A percentile compares a stretch with the other conserved stretches of the same genome.
Conservation (phyloP, 1,140 invertebrate species). For the Drosophila serrata region DNA sequence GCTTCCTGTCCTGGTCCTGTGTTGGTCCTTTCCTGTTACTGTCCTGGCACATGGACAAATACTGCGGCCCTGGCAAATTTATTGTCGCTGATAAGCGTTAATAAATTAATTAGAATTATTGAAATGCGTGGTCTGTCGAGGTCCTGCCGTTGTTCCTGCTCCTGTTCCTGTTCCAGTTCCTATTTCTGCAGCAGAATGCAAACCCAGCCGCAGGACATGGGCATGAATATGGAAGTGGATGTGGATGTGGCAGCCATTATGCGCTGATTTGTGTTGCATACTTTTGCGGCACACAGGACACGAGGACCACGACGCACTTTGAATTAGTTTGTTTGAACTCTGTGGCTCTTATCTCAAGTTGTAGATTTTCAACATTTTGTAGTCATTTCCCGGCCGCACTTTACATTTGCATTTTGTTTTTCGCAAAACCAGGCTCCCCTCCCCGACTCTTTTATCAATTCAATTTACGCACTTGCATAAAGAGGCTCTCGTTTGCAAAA, state of each 20-base stretch:
- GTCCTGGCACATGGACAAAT: constrained; percentile 36
- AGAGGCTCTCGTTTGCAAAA: constrained; percentile 36
- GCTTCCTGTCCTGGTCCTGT: not conserved
- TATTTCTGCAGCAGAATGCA: constrained; percentile 54
- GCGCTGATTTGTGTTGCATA: constrained; percentile 80
- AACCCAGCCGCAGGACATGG: constrained; percentile 67
- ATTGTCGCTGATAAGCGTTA: constrained; percentile 84
- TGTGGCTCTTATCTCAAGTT: constrained; percentile 72
- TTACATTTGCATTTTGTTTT: constrained; percentile 55
- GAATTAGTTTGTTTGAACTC: constrained; percentile 84
- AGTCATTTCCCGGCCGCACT: constrained; percentile 68
- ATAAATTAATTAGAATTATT: constrained; percentile 86
- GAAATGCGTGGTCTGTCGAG: constrained; percentile 74
- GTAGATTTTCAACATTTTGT: constrained; percentile 80
- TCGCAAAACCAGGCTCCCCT: not conserved
- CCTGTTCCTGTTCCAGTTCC: constrained; percentile 13
- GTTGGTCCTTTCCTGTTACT: not conserved
- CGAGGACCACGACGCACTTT: constrained; percentile 58
- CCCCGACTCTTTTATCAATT: constrained; percentile 76
- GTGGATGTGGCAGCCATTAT: constrained; percentile 63
- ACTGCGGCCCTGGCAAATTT: constrained; percentile 64
- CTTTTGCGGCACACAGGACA: constrained; percentile 62
- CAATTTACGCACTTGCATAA: constrained; percentile 74
- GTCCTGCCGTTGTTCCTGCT: constrained; percentile 26
- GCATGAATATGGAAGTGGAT: constrained; percentile 37